Conservation (phyloP, 1,140 invertebrate genomes). For the Plutomurus gul region DNA sequence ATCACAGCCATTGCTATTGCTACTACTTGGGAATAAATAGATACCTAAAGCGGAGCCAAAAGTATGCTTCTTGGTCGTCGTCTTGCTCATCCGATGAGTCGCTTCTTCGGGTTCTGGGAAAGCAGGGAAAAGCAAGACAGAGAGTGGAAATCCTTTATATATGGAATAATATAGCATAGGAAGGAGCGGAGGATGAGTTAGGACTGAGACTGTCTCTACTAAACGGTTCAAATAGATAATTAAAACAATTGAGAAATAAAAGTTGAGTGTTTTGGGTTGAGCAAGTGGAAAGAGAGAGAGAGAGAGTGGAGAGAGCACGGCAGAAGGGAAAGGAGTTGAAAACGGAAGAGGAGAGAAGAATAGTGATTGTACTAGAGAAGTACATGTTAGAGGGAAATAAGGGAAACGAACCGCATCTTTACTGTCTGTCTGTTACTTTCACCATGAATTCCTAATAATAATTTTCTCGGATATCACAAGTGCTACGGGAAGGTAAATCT, state of each 20-base stretch:
- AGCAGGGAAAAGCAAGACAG: neutral
- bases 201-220: slow-evolving; percentile 6
- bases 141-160: too few relatives aligned
- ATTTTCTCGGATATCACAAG: slow-evolving; percentile 27
- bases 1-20: neutral
- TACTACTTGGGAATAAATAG: neutral
- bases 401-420: slow-evolving; percentile 26
- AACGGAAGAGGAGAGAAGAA: neutral
- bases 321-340: neutral
- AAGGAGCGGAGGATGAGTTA: slow-evolving; percentile 18
- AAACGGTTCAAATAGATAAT: slow-evolving; percentile 46
- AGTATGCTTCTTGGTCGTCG: neutral
- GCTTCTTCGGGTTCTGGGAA: neutral
- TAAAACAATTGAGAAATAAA: slow-evolving; percentile 52
- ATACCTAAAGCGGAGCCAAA: too few relatives aligned
- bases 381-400: slow-evolving; percentile 14
- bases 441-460: slow-evolving; percentile 27
- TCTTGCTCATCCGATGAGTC: slow-evolving; percentile 19
- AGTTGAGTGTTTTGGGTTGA: slow-evolving; percentile 40
- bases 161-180: too few relatives aligned
- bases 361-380: neutral
- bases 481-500: slow-evolving; percentile 46
- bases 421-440: slow-evolving; percentile 28
- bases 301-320: neutral
- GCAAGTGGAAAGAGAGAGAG: neutral